Evolutionary conservation across 2,113 vertebrate species (phyloP), one percentile per base, ranked within the genome.

Genomic region (Ceyx margarethae): DNA sequence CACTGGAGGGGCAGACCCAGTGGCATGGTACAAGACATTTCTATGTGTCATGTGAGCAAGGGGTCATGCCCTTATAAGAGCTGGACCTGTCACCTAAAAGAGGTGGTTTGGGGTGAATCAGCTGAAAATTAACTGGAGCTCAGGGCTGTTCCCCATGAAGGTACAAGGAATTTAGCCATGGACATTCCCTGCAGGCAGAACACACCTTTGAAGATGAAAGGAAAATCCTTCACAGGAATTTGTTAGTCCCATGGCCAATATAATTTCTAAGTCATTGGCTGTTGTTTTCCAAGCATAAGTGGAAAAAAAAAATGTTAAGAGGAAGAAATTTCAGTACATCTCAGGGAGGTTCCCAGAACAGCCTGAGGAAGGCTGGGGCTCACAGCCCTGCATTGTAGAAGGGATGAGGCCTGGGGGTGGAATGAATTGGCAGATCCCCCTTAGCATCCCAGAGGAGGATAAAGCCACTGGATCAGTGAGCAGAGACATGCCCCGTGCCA

Each of bases 341-440:
- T 26, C 45, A 26, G 29, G 13, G 10, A 84, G 19, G 53, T 16
- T 71, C 42, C n/a, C 37, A 64, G 54, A 28, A 53, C 37, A 85
- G 50, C n/a, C 62, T 31, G 66, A 18, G 66, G 66, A 71, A 77
- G 23, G 3, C 7, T 19, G 21, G 3, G 45, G 33, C 2, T 72
- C 28, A 22, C 66, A 81, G 25, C 7, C 13, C 35, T 2, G 3
- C n/a, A 11, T 3, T 1, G 2, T 13, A 53, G 23, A 66, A 53
- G 4, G 45, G 28, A 45, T 21, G 46, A 66, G 11, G 58, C 10
- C 21, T 15, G 26, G 25, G 21, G n/a, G 1, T 29, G 29, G 13
- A 5, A 29, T 16, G 2, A 66, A 9, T 3, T 0, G 0, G 28
- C 0, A 10, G 29, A 42, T 48, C 9, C 33, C 22, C 18, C 33